Base-by-base conservation (phyloP, 1,140 invertebrate genomes). In the Pachypeltis micranthus region DNA sequence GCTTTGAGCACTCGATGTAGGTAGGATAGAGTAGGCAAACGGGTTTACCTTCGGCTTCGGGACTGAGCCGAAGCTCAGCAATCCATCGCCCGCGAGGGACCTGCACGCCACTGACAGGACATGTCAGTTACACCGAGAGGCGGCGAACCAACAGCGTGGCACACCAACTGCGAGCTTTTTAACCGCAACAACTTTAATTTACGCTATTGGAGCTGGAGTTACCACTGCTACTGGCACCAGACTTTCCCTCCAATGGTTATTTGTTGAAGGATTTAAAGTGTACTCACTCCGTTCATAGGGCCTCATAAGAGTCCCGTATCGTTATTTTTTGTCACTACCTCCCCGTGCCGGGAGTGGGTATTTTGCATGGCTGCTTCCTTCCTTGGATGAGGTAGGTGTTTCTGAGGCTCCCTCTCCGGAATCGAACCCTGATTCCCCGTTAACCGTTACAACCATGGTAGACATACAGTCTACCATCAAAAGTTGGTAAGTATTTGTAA, bases 201-300 rank as follows among this genome's bases (percentile, higher is more conserved):
- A n/a, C n/a, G n/a, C n/a, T n/a, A 85, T 85, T 85, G 85, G 84
- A 88, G 86, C 85, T 87, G 85, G 86, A 88, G 86, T 90, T 89
- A 88, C 87, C 86, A 86, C 87, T 81, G 84, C 83, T 85, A 85
- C 86, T 88, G 85, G 85, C 85, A 87, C 84, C 85, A 88, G 86
- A 90, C 87, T 91, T 91, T 85, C 87, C 87, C 87, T 89, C 85
- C 85, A 88, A 88, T 83, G 67, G 80, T 79, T 89, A 82, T 85
- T 90, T 83, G 84, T 86, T 86, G 86, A 88, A 83, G 82, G 81
- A 82, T 90, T 90, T 90, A 88, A 80, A 88, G 80, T 89, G 84
- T 86, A 84, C 84, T 87, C 86, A 89, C 89, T 90, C 85, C 85
- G 80, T 88, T 90, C 84, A 86, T 83, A 78, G 80, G 81, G 80